Base-by-base conservation (phyloP, 30 jellyfish, hydroid and myxozoan genomes). In the Turritopsis dohrnii region DNA sequence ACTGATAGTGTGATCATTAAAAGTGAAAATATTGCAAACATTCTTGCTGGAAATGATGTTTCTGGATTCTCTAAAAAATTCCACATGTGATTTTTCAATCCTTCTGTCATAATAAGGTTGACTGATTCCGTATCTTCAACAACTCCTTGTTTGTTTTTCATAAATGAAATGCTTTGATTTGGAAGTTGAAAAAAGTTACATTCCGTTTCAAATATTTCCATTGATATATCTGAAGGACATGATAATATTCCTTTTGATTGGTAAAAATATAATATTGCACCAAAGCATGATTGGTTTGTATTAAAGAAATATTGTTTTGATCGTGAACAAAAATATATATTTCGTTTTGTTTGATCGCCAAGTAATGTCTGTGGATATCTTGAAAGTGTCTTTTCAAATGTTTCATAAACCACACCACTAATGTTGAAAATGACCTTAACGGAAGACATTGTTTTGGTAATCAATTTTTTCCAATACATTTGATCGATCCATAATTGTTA, bases 351-450 rank as follows among this genome's bases (percentile, higher is more conserved):
- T 1, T 69, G 84, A 77, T 94, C 83, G 19, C 99, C 99, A 16
- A 94, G 90, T 60, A 94, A 79, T 52, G 99, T 94, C n/a, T 31
- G 81, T 18, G 99, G 99, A 74, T 25, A 94, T 54, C 96, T 86
- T n/a, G 79, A 73, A 54, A 94, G 72, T 28, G 99, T 94, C 66
- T 89, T 23, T 80, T 79, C 96, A 71, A 90, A 76, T 81, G 99
- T 94, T 86, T 94, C 99, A 69, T 76, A 94, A 7, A 86, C 86
- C 60, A 74, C 85, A 21, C 99, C 99, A 71, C 99, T 94, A 24
- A 94, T 81, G 87, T 89, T 94, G 71, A 94, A 69, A n/a, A 27
- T 69, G 31, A 69, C 77, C 60, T 41, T 41, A 41, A 41, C 60
- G 5, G 60, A 41, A 3, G 60, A 3, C 60, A 41, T 41, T 41